These are phyloP conservation scores for Cremastobaeus sp. DNA, from an alignment of 2,888 invertebrate species.

Conservation along the genomic window DNA sequence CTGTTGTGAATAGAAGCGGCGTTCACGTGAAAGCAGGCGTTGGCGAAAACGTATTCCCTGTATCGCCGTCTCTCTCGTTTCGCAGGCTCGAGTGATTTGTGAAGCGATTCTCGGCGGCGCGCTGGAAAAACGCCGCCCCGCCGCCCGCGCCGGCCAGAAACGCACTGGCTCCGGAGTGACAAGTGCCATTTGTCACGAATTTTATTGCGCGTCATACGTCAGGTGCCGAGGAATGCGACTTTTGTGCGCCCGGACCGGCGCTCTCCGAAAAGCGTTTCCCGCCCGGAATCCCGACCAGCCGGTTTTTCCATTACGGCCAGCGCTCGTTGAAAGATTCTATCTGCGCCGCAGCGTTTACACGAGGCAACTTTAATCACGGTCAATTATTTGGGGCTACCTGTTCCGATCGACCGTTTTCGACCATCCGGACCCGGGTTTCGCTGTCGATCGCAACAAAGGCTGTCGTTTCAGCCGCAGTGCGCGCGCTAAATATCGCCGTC, in stretches of 20 bases:
- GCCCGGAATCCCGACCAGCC: too few species aligned
- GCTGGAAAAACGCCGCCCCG: constrained; percentile 44
- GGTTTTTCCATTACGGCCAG: too few species aligned
- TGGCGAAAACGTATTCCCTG: constrained; percentile 53
- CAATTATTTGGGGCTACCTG: too few species aligned
- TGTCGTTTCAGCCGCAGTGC: too few species aligned
- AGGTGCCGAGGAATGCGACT: constrained; percentile 36
- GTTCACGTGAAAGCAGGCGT: constrained; percentile 59
- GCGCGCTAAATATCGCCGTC: too few species aligned
- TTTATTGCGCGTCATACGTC: constrained; percentile 35
- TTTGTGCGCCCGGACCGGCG: not conserved
- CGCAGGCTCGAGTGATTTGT: constrained; percentile 53
- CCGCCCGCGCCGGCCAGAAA: constrained; percentile 10
- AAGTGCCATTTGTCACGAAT: constrained; percentile 48
- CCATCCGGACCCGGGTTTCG: too few species aligned
- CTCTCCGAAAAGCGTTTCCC: too few species aligned
- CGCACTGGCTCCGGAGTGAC: constrained; percentile 25
- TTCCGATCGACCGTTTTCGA: too few species aligned
- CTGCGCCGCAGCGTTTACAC: too few species aligned
- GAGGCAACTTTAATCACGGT: too few species aligned
- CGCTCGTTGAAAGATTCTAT: too few species aligned
- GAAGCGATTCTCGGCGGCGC: constrained; percentile 44
- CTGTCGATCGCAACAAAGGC: too few species aligned
- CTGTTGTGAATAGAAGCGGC: constrained; percentile 51
- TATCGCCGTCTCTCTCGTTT: constrained; percentile 25